A percentile compares a stretch with the other conserved stretches of the same genome.
Conservation (phyloP, 2,797 vertebrate species). For the Sebastes iracundus region DNA sequence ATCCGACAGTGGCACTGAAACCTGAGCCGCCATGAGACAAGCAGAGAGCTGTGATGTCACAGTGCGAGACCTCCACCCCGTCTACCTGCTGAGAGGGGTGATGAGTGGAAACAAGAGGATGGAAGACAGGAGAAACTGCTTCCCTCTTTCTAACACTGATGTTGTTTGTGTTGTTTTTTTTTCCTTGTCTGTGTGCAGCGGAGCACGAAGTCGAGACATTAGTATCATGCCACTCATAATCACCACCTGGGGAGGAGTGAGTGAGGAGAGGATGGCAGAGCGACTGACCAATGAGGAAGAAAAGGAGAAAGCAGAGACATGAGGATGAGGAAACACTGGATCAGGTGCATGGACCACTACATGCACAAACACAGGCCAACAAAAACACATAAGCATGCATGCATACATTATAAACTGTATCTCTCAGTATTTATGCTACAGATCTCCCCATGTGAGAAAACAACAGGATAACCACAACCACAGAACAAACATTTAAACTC, state of each 20-base stretch:
- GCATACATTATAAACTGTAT: not conserved
- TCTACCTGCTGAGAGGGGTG: constrained; percentile 46
- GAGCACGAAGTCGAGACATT: constrained; percentile 35
- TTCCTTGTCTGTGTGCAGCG: constrained; percentile 30
- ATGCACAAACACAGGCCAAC: not conserved
- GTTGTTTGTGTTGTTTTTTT: not conserved
- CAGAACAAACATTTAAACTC: constrained; percentile 26
- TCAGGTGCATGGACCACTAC: not conserved
- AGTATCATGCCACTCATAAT: constrained; percentile 42
- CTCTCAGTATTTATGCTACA: constrained; percentile 4
- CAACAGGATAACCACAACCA: constrained; percentile 5
- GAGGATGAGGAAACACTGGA: not conserved
- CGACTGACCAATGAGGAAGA: not conserved
- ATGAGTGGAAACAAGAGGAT: not conserved
- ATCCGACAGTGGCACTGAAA: constrained; percentile 52
- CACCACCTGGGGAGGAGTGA: constrained; percentile 17
- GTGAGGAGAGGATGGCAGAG: not conserved
- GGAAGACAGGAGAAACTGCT: constrained; percentile 4
- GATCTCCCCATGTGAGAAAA: constrained; percentile 7
- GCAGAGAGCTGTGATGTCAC: constrained; percentile 54
- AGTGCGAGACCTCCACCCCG: constrained; percentile 25
- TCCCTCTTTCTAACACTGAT: not conserved
- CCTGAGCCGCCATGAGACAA: constrained; percentile 49
- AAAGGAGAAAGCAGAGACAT: not conserved
- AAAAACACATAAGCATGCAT: not conserved